Evolutionary conservation across 1,140 invertebrate species (phyloP).

Genomic region (Episyrphus balteatus): DNA sequence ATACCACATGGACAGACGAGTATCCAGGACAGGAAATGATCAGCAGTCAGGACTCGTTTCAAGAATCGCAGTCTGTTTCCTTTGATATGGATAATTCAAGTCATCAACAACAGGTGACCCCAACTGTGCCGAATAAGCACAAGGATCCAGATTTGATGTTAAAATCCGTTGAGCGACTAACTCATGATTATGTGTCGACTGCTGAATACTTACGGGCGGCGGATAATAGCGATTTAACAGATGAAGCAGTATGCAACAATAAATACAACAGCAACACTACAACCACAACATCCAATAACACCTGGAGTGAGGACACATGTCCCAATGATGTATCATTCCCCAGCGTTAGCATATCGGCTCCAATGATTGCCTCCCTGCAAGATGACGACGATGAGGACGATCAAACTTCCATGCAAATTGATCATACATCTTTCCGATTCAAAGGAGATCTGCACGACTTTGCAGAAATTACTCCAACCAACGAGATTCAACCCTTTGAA

Average conservation of each 20-base stretch:
- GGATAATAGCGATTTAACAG: constrained; percentile 6
- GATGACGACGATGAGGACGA: constrained; percentile 40
- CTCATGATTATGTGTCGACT: constrained; percentile 50
- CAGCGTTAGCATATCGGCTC: constrained; percentile 61
- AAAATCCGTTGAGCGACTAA: constrained; percentile 50
- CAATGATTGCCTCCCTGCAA: constrained; percentile 54
- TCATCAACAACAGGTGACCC: constrained; percentile 23
- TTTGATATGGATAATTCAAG: constrained; percentile 38
- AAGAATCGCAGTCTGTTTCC: constrained; percentile 17
- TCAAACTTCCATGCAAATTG: constrained; percentile 14
- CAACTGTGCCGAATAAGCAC: constrained; percentile 30
- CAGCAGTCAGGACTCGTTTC: constrained; percentile 5
- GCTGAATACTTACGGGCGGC: constrained; percentile 39
- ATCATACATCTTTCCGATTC: constrained; percentile 15
- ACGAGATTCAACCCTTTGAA: constrained; percentile 11
- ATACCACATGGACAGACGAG: constrained; percentile 8
- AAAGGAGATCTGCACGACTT: neutral
- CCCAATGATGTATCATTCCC: constrained; percentile 67
- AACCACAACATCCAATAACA: constrained; percentile 44
- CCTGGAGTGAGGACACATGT: constrained; percentile 64
- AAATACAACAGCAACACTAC: constrained; percentile 26
- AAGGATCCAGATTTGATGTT: constrained; percentile 56
- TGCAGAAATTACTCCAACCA: constrained; percentile 20
- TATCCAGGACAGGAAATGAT: constrained; percentile 7
- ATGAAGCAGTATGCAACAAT: constrained; percentile 16